Conservation (phyloP, 2,888 invertebrate species). For the Oxystoma pomonae region DNA sequence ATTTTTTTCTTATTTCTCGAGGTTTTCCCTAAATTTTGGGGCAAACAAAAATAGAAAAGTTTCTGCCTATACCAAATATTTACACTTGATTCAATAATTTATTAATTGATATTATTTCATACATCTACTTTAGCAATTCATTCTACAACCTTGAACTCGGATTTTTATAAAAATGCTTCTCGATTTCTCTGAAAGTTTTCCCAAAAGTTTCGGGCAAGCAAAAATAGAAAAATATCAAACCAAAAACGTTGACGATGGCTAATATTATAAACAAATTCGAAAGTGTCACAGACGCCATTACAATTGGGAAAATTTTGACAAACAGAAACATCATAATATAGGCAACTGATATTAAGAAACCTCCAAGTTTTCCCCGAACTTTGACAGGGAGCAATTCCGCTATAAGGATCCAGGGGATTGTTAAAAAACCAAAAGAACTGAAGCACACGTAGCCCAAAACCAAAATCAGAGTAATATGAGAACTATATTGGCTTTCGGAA, state of each 20-base stretch:
- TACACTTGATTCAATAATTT: too few relatives aligned
- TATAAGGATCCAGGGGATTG: conserved; percentile 58
- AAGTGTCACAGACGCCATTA: conserved; percentile 46
- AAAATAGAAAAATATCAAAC: conserved; percentile 48
- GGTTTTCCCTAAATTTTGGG: too few relatives aligned
- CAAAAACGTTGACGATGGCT: conserved; percentile 47
- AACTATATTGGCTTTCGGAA: not conserved
- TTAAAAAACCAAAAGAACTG: conserved; percentile 53
- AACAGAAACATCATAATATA: conserved; percentile 53
- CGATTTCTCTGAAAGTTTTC: conserved; percentile 54
- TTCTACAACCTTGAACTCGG: too few relatives aligned
- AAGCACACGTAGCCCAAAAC: conserved; percentile 36
- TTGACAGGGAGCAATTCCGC: conserved; percentile 53
- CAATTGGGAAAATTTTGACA: conserved; percentile 1
- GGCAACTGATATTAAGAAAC: conserved; percentile 50
- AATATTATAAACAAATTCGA: conserved; percentile 47
- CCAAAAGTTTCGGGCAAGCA: conserved; percentile 57
- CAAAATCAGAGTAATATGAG: not conserved
- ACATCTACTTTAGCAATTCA: too few relatives aligned
- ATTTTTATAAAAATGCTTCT: not conserved
- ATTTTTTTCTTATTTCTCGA: too few relatives aligned
- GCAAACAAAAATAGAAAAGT: too few relatives aligned
- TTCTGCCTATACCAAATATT: too few relatives aligned
- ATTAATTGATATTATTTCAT: too few relatives aligned
- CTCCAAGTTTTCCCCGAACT: conserved; percentile 52